phyloP scores from a whole-genome alignment of 1,140 invertebrate genomes.

The Eumaeus atala region DNA sequence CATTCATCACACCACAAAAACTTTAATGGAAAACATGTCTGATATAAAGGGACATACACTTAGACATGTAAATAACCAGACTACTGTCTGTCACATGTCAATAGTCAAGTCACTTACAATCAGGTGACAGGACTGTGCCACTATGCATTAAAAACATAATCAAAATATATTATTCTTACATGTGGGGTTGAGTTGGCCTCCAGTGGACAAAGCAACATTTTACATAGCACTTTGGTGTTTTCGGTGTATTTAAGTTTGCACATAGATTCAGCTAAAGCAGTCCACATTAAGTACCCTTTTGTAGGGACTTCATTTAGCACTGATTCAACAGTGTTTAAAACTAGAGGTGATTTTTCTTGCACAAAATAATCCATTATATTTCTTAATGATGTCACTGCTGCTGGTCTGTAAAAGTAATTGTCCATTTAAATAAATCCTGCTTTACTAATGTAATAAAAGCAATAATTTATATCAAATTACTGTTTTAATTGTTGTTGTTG shows the following conservation, averaged over 20 bases:
- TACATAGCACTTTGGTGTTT: slow-evolving; percentile 17
- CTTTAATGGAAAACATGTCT: too few species aligned
- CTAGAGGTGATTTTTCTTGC: slow-evolving; percentile 21
- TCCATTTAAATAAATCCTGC: neutral
- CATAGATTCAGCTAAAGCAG: slow-evolving; percentile 35
- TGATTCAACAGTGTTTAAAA: slow-evolving; percentile 22
- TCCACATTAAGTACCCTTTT: slow-evolving; percentile 37
- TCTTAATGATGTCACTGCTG: neutral
- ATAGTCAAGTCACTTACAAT: too few species aligned
- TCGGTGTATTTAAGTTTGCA: slow-evolving; percentile 21
- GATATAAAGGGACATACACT: too few species aligned
- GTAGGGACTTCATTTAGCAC: slow-evolving; percentile 26
- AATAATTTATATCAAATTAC: too few species aligned
- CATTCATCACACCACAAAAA: too few species aligned
- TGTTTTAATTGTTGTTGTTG: too few species aligned
- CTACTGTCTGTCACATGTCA: too few species aligned
- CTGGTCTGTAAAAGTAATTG: neutral
- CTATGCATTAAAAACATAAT: too few species aligned
- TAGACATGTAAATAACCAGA: too few species aligned
- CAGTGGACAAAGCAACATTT: slow-evolving; percentile 40
- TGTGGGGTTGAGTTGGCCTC: slow-evolving; percentile 28
- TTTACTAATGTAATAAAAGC: neutral
- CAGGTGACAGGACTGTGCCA: too few species aligned
- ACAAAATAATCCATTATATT: slow-evolving; percentile 28
- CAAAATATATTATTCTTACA: slow-evolving; percentile 27